Evolutionary conservation across 2,797 vertebrate genomes (phyloP).

Genomic region (Pagetopsis macropterus): DNA sequence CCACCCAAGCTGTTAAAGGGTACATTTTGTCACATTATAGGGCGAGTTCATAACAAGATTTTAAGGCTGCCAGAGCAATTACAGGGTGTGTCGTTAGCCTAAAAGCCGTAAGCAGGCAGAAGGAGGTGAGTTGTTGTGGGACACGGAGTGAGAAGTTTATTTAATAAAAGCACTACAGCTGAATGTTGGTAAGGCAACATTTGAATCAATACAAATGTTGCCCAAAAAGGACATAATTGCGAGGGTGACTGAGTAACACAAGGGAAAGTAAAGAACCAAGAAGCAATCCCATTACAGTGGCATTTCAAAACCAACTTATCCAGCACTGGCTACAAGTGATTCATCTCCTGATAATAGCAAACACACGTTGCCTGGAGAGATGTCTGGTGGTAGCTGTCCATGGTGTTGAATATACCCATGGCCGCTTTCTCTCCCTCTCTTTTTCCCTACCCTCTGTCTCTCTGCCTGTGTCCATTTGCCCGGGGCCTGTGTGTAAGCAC

Average conservation of each 20-base stretch:
- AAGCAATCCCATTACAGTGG: slow-evolving; percentile 30
- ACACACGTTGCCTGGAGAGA: slow-evolving; percentile 60
- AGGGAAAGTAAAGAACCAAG: not conserved
- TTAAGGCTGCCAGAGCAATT: slow-evolving; percentile 1
- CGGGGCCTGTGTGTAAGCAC: slow-evolving; percentile 52
- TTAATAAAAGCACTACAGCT: slow-evolving; percentile 8
- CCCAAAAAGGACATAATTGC: not conserved
- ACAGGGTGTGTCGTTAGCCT: not conserved
- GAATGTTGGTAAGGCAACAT: not conserved
- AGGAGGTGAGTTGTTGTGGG: not conserved
- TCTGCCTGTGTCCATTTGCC: slow-evolving; percentile 49
- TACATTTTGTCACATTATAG: not conserved
- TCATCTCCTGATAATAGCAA: slow-evolving; percentile 68
- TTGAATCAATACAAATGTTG: slow-evolving; percentile 3
- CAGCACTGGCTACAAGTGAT: slow-evolving; percentile 46
- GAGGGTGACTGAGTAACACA: not conserved
- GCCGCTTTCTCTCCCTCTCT: slow-evolving; percentile 26
- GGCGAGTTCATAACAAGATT: slow-evolving; percentile 12
- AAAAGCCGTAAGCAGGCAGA: not conserved
- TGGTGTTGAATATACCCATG: slow-evolving; percentile 62
- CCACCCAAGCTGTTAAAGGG: slow-evolving; percentile 7
- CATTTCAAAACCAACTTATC: slow-evolving; percentile 50
- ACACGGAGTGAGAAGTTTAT: slow-evolving; percentile 1
- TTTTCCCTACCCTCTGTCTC: slow-evolving; percentile 7
- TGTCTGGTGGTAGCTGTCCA: slow-evolving; percentile 59